phyloP scores from a whole-genome alignment of 2,888 invertebrate genomes.

The Arge pagana region DNA sequence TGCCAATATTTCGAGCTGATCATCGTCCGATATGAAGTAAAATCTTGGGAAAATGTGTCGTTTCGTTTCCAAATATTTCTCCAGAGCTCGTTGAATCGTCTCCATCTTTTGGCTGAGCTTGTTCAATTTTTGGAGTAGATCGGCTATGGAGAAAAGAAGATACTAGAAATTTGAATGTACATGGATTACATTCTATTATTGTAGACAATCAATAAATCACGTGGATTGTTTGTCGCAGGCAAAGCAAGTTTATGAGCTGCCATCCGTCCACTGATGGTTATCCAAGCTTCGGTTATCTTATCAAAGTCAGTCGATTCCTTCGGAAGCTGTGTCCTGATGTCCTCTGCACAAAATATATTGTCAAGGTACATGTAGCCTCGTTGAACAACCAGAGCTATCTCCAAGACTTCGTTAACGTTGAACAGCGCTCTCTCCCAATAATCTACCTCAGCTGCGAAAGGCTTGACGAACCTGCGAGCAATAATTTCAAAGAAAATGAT shows the following conservation, averaged over 20 bases:
- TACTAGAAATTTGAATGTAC: no score
- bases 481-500: slow-evolving; percentile 17
- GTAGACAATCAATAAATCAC: no score
- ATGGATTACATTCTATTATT: no score
- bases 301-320: slow-evolving; percentile 77
- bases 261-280: slow-evolving; percentile 44
- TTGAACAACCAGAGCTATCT: slow-evolving; percentile 80
- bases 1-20: slow-evolving; percentile 82
- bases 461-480: slow-evolving; percentile 74
- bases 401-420: slow-evolving; percentile 80
- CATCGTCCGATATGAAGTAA: slow-evolving; percentile 83
- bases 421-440: slow-evolving; percentile 86
- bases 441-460: slow-evolving; percentile 82
- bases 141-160: slow-evolving; percentile 44
- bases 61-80: slow-evolving; percentile 86
- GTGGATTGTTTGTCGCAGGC: slow-evolving; percentile 49
- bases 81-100: slow-evolving; percentile 79
- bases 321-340: slow-evolving; percentile 83
- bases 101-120: slow-evolving; percentile 78
- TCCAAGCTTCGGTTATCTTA: slow-evolving; percentile 63
- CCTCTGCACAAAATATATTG: slow-evolving; percentile 87
- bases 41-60: slow-evolving; percentile 85
- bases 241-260: slow-evolving; percentile 36
- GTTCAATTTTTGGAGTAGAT: slow-evolving; percentile 70
- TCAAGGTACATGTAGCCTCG: slow-evolving; percentile 85